Base-by-base conservation (phyloP, 1,140 invertebrate genomes). In the Zaprionus davidi region DNA sequence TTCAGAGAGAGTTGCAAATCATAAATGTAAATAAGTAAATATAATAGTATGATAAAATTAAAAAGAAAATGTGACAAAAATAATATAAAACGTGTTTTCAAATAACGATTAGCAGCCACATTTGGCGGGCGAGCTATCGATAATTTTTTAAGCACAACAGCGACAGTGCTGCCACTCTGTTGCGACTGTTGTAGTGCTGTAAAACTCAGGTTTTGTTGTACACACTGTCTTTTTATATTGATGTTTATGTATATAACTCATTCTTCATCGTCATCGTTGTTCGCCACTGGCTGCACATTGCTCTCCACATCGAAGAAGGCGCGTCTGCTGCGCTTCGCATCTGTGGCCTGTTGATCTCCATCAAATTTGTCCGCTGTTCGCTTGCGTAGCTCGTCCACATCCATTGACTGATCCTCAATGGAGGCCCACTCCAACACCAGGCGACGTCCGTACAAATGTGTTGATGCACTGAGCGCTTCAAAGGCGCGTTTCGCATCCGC, bases 401-500 rank as follows among this genome's bases (percentile, higher is more conserved):
- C 95, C 82, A 98, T 17, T 2, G 15, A 96, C 46, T 96, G 94
- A 38, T 96, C 96, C n/a, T 95, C 94, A 44, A 96, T 95, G 38
- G 86, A 77, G 0, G 99, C 98, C 99, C 99, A 99, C 94, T 99
- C 99, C 20, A 99, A 93, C 0, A 99, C 98, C 75, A 99, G 93
- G 46, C 98, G 94, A 80, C 99, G 94, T 4, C 98, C 99, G 92
- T 98, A 99, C 92, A 99, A 96, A 95, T 99, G 99, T 74, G 99
- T 99, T 84, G 98, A 99, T 92, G 98, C 97, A 81, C 96, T 96
- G 0, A 99, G 90, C 0, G 98, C 96, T 76, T 98, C 96, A 93
- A 99, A 99, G 0, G 99, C 98, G 92, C 95, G 95, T 97, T 99
- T 99, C 1, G 99, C 98, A 94, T 99, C 98, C 76, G 96, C 95